A percentile compares a stretch with the other conserved stretches of the same genome.
phyloP scores from a whole-genome alignment of 1,140 invertebrate genomes.

The Magallana ariakensis region DNA sequence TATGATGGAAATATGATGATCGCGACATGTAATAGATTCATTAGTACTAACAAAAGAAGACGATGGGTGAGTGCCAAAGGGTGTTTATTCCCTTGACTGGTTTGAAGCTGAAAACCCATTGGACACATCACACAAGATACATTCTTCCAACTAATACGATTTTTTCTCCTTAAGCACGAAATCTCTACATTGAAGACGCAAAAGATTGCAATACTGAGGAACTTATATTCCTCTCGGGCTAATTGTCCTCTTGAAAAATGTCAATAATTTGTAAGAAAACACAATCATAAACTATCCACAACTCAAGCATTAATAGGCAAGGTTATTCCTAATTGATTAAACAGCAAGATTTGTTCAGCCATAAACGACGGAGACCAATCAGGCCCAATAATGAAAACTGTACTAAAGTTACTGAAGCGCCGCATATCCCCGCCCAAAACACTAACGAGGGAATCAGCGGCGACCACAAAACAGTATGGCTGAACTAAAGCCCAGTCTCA shows the following conservation, averaged over 20 bases:
- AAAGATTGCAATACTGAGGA: not conserved
- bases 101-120: not conserved
- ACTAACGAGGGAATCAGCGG: not conserved
- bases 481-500: not conserved
- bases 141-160: not conserved
- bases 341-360: constrained; percentile 24
- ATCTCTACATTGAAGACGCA: not conserved
- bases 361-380: not conserved
- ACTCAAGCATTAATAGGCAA: not conserved
- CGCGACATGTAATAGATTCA: too few relatives aligned
- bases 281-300: constrained; percentile 11
- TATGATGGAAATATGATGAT: too few relatives aligned
- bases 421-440: not conserved
- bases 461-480: not conserved
- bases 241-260: constrained; percentile 21
- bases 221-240: not conserved
- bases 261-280: constrained; percentile 32
- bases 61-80: too few relatives aligned
- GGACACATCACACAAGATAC: not conserved
- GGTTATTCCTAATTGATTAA: constrained; percentile 24
- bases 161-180: not conserved
- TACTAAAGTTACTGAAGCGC: constrained; percentile 13
- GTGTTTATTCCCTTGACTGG: too few relatives aligned
- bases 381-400: not conserved
- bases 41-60: too few relatives aligned